These are phyloP conservation scores for Pachycephala philippinensis DNA, from an alignment of 2,113 vertebrate species.

Conservation along the genomic window DNA sequence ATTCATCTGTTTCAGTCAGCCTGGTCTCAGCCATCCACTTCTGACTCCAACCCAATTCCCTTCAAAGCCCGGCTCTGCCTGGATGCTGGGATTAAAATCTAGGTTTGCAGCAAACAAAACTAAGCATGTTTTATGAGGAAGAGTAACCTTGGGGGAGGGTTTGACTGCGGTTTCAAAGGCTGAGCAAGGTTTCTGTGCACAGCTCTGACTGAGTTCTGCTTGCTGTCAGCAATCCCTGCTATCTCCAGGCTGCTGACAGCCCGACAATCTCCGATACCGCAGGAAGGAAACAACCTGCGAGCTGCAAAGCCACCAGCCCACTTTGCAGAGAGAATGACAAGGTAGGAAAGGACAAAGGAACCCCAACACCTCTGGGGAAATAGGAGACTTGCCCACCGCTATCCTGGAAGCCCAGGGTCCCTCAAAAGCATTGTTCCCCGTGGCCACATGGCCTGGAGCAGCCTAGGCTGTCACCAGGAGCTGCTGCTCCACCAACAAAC, in stretches of 20 bases:
- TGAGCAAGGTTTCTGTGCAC: constrained; percentile 43
- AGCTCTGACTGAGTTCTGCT: constrained; percentile 37
- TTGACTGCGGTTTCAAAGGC: constrained; percentile 49
- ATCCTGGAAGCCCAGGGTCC: background rate
- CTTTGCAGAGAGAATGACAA: background rate
- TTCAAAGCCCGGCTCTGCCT: background rate
- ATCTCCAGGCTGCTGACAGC: constrained; percentile 50
- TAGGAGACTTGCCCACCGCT: background rate
- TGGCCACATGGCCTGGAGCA: background rate
- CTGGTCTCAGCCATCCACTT: background rate
- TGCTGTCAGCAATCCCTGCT: constrained; percentile 47
- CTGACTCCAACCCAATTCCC: constrained; percentile 17
- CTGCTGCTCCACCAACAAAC: background rate
- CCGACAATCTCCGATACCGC: background rate
- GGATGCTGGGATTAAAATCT: constrained; percentile 3
- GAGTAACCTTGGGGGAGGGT: constrained; percentile 35
- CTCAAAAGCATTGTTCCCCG: background rate
- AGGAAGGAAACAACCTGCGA: constrained; percentile 11
- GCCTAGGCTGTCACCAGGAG: background rate
- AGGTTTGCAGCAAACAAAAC: constrained; percentile 19
- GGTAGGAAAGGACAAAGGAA: background rate
- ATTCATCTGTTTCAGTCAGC: constrained; percentile 13
- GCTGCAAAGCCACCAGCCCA: background rate
- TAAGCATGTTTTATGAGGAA: background rate
- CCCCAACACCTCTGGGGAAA: background rate